Evolutionary conservation across 1,140 invertebrate genomes (phyloP).

Genomic region (Pachypsylla venusta): DNA sequence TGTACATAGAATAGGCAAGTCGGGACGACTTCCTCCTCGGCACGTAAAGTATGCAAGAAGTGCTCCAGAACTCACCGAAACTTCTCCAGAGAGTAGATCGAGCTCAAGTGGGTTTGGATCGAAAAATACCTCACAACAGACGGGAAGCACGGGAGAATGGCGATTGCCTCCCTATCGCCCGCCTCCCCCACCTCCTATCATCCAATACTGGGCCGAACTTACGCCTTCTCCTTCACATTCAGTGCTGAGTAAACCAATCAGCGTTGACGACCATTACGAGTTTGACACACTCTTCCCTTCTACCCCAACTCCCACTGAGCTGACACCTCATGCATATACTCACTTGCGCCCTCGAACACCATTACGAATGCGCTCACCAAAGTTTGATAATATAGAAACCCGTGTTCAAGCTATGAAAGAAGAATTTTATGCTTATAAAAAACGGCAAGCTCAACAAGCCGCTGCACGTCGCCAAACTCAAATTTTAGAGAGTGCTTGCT

Average conservation of each 20-base stretch:
- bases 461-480: conserved; percentile 41
- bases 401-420: conserved; percentile 87
- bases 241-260: conserved; percentile 39
- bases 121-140: conserved; percentile 73
- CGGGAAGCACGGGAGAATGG: conserved; percentile 52
- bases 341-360: conserved; percentile 9
- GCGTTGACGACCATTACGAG: conserved; percentile 89
- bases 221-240: conserved; percentile 34
- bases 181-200: conserved; percentile 38
- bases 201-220: conserved; percentile 20
- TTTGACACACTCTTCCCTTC: conserved; percentile 66
- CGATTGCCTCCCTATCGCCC: conserved; percentile 54
- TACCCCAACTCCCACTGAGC: conserved; percentile 55
- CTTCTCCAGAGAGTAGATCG: conserved; percentile 70
- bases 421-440: conserved; percentile 83
- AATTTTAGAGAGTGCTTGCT: conserved; percentile 62
- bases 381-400: conserved; percentile 70
- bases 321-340: conserved; percentile 26
- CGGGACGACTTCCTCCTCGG: conserved; percentile 39
- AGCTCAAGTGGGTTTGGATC: conserved; percentile 79
- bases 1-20: conserved; percentile 10
- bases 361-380: conserved; percentile 34
- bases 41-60: conserved; percentile 46
- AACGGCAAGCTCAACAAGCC: conserved; percentile 51
- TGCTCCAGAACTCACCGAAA: conserved; percentile 51